phyloP scores from a whole-genome alignment of 2,113 vertebrate genomes.

The Alethe castanea region DNA sequence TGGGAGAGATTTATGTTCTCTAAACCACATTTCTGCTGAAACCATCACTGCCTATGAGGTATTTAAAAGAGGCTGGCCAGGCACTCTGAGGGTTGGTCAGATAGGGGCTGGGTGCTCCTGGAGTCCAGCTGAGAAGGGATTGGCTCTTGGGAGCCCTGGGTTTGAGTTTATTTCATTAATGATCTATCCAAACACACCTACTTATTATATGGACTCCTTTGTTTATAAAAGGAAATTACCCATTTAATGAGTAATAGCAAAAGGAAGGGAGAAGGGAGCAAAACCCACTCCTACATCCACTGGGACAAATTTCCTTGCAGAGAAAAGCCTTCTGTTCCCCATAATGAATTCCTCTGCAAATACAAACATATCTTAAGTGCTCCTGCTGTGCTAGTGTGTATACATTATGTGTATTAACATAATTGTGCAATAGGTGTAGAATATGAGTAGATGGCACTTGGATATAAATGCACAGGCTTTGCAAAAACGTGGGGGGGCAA shows the following conservation, averaged over 20 bases:
- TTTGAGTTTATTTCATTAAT: slow-evolving; percentile 37
- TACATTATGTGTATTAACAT: background rate
- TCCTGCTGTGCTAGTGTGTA: background rate
- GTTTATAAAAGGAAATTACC: slow-evolving; percentile 46
- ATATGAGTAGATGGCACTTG: background rate
- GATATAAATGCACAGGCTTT: background rate
- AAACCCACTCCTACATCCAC: background rate
- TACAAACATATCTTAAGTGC: background rate
- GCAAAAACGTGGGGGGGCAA: background rate
- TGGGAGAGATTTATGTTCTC: background rate
- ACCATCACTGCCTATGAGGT: background rate
- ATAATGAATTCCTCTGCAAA: slow-evolving; percentile 11
- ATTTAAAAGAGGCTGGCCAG: background rate
- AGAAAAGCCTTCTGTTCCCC: background rate
- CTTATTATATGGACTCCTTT: background rate
- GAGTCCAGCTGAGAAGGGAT: background rate
- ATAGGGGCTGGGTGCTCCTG: background rate
- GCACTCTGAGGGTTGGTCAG: rapidly evolving
- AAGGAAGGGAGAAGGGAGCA: background rate
- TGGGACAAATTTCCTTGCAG: background rate
- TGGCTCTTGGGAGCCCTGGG: background rate
- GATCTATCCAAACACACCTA: background rate
- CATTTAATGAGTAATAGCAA: background rate
- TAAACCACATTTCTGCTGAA: background rate
- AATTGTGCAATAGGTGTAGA: background rate